A percentile compares a stretch with the other conserved stretches of the same genome.
phyloP scores from a whole-genome alignment of 2,888 invertebrate genomes.

The Tethea ocularis region DNA sequence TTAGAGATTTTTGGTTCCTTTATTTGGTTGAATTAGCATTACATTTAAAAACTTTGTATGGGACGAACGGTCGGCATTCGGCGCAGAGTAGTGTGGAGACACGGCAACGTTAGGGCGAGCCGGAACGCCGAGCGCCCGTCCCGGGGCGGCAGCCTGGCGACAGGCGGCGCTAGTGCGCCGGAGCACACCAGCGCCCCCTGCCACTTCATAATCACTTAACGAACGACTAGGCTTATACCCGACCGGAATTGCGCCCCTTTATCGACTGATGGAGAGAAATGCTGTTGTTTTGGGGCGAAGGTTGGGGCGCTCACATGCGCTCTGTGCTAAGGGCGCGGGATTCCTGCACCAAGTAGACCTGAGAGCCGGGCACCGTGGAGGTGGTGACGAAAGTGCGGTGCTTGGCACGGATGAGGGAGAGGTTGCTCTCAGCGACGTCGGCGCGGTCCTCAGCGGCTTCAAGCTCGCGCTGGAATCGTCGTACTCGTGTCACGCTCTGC shows the following conservation, averaged over 20 bases:
- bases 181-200: conserved; percentile 49
- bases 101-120: conserved; percentile 76
- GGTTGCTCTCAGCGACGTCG: conserved; percentile 96
- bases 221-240: conserved; percentile 82
- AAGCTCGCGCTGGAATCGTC: conserved; percentile 98
- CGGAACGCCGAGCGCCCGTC: conserved; percentile 73
- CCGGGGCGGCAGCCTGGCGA: conserved; percentile 44
- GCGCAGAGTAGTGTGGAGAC: conserved; percentile 69
- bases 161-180: conserved; percentile 46
- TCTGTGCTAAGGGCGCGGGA: conserved; percentile 86
- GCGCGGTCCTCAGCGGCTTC: conserved; percentile 99
- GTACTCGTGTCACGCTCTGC: conserved; percentile 97
- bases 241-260: conserved; percentile 79
- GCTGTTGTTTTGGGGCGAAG: conserved; percentile 67
- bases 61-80: conserved; percentile 74
- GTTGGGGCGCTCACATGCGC: conserved; percentile 51
- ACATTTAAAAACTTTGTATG: conserved; percentile 58
- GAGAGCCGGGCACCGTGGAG: conserved; percentile 95
- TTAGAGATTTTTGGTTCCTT: conserved; percentile 76
- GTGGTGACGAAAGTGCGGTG: conserved; percentile 99
- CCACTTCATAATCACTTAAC: conserved; percentile 65
- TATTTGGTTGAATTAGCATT: conserved; percentile 73
- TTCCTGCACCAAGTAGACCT: conserved; percentile 95
- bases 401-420: conserved; percentile 97
- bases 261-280: conserved; percentile 70